A percentile compares a stretch with the other conserved stretches of the same genome.
phyloP scores from a whole-genome alignment of 2,888 invertebrate genomes.

The Diploptera punctata region DNA sequence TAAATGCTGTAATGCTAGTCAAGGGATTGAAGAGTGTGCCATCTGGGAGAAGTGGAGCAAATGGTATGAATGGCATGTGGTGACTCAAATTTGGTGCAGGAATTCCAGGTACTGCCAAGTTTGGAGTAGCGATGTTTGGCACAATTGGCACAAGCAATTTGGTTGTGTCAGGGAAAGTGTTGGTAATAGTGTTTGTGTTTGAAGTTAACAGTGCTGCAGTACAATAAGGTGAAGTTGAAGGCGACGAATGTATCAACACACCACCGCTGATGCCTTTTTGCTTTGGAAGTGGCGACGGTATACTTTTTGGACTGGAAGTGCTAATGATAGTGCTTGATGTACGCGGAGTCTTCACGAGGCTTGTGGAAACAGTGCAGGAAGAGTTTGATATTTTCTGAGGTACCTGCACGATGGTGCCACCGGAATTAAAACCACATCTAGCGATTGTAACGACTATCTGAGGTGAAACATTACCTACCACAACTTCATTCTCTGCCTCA shows the following conservation, averaged over 20 bases:
- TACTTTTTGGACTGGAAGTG: conserved; percentile 23
- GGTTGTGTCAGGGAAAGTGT: conserved; percentile 57
- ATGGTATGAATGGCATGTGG: conserved; percentile 44
- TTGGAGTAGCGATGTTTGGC: conserved; percentile 62
- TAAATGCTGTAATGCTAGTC: conserved; percentile 72
- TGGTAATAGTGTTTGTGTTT: conserved; percentile 43
- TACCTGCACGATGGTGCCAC: conserved; percentile 67
- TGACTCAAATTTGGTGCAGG: conserved; percentile 53
- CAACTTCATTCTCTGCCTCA: conserved; percentile 63
- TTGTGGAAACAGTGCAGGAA: conserved; percentile 11
- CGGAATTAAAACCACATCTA: conserved; percentile 80
- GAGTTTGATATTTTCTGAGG: conserved; percentile 33
- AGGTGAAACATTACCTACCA: conserved; percentile 49
- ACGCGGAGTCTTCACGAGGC: conserved; percentile 31
- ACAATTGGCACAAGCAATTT: conserved; percentile 63
- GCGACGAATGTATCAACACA: conserved; percentile 13
- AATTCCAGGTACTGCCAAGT: conserved; percentile 57
- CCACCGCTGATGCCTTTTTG: conserved; percentile 5
- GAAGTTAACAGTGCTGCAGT: conserved; percentile 46
- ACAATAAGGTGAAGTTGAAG: conserved; percentile 21
- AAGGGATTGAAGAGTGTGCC: conserved; percentile 60
- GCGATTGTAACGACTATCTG: conserved; percentile 69
- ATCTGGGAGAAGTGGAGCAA: conserved; percentile 50
- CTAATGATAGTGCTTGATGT: conserved; percentile 26
- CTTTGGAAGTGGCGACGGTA: conserved; percentile 25